Conservation (phyloP, 2,797 vertebrate species). For the Ibycter americanus region DNA sequence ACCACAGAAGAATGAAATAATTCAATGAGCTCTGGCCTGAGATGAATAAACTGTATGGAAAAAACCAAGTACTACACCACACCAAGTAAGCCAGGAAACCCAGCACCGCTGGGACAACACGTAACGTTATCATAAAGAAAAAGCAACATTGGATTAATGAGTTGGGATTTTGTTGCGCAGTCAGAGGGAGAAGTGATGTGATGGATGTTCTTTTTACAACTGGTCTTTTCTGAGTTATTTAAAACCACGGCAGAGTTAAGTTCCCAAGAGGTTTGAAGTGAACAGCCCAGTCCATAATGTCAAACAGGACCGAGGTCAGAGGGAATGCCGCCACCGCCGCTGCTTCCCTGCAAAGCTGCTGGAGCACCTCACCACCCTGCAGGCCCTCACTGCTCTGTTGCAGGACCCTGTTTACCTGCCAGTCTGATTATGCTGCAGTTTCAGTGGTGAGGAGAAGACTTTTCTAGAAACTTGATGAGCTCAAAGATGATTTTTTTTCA, state of each 20-base stretch:
- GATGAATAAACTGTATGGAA: background rate
- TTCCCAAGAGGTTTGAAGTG: background rate
- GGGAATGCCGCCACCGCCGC: background rate
- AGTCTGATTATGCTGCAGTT: background rate
- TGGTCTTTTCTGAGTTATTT: background rate
- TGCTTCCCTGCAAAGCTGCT: background rate
- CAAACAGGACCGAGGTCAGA: background rate
- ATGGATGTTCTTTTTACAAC: background rate
- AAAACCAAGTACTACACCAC: background rate
- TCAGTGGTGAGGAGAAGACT: background rate
- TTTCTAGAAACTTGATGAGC: background rate
- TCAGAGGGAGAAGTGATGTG: background rate
- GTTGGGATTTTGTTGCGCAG: background rate
- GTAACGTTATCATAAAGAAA: background rate
- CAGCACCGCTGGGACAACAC: background rate
- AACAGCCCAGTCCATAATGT: background rate
- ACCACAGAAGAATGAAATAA: background rate
- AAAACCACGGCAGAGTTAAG: background rate
- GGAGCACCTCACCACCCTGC: background rate
- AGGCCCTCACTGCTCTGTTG: background rate
- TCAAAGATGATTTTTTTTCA: background rate
- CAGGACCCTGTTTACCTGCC: background rate
- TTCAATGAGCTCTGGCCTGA: background rate
- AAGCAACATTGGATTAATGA: background rate
- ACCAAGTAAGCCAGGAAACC: background rate